Conservation (phyloP, 2,888 invertebrate genomes). For the Xestia c-nigrum region DNA sequence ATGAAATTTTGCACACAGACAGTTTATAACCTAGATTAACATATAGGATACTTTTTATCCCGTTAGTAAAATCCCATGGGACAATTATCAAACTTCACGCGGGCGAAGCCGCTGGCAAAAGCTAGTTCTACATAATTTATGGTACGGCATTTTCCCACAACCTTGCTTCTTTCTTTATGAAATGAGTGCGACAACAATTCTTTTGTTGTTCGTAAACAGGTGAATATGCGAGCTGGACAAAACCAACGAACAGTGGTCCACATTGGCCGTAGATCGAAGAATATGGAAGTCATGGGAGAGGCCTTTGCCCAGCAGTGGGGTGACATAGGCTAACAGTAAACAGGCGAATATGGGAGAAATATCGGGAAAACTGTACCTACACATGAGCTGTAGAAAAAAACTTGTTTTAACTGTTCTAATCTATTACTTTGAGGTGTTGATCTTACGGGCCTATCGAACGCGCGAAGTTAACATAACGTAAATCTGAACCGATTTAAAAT, state of each 20-base stretch:
- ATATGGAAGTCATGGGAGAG: too few relatives aligned
- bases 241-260: too few relatives aligned
- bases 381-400: not conserved
- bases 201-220: conserved; percentile 17
- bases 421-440: not conserved
- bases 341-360: conserved; percentile 11
- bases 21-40: too few relatives aligned
- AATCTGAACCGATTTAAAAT: not conserved
- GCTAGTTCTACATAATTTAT: conserved; percentile 39
- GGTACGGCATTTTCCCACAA: conserved; percentile 17
- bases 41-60: too few relatives aligned
- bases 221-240: not conserved
- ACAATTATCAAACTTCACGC: too few relatives aligned
- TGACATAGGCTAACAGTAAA: not conserved
- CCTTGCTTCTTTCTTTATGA: conserved; percentile 39
- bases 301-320: too few relatives aligned
- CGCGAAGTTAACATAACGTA: not conserved
- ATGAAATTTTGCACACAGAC: too few relatives aligned
- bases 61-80: too few relatives aligned
- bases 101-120: too few relatives aligned
- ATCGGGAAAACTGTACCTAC: not conserved
- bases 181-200: conserved; percentile 4
- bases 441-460: not conserved
- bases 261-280: too few relatives aligned
- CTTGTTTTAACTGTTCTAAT: not conserved